These are phyloP conservation scores for Pandemis corylana DNA, from an alignment of 2,888 invertebrate species.

Conservation along the genomic window DNA sequence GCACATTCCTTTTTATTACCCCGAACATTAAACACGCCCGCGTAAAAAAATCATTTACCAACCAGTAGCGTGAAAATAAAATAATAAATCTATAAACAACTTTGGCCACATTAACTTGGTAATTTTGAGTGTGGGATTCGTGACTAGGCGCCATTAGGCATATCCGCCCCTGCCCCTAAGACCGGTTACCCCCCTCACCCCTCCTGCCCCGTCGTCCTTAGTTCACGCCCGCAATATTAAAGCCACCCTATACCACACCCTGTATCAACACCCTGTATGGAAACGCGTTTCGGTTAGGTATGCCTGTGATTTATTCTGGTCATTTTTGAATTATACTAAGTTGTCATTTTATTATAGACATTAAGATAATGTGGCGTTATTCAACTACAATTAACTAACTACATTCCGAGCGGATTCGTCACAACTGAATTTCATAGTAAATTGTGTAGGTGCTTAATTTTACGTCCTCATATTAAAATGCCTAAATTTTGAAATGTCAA, in stretches of 20 bases:
- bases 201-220: slow-evolving; percentile 51
- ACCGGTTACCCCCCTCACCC: slow-evolving; percentile 46
- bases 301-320: slow-evolving; percentile 26
- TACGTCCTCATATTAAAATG: no score
- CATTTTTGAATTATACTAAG: neutral
- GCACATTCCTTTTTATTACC: slow-evolving; percentile 19
- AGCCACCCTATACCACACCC: slow-evolving; percentile 59
- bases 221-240: slow-evolving; percentile 60
- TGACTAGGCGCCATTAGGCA: slow-evolving; percentile 77
- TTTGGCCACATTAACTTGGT: slow-evolving; percentile 54
- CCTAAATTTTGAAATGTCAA: no score
- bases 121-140: slow-evolving; percentile 70
- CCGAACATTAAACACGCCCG: slow-evolving; percentile 23
- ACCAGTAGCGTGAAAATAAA: slow-evolving; percentile 33
- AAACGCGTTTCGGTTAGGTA: slow-evolving; percentile 28
- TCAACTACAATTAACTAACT: no score
- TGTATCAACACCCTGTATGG: slow-evolving; percentile 52
- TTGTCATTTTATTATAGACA: neutral
- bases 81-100: slow-evolving; percentile 43
- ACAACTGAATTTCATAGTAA: no score
- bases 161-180: slow-evolving; percentile 59
- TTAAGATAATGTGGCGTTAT: neutral
- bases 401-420: no score
- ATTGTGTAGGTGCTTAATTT: no score
- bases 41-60: slow-evolving; percentile 29